A percentile compares a stretch with the other conserved stretches of the same genome.
phyloP scores from a whole-genome alignment of 2,113 vertebrate species.

The Saccopteryx leptura region DNA sequence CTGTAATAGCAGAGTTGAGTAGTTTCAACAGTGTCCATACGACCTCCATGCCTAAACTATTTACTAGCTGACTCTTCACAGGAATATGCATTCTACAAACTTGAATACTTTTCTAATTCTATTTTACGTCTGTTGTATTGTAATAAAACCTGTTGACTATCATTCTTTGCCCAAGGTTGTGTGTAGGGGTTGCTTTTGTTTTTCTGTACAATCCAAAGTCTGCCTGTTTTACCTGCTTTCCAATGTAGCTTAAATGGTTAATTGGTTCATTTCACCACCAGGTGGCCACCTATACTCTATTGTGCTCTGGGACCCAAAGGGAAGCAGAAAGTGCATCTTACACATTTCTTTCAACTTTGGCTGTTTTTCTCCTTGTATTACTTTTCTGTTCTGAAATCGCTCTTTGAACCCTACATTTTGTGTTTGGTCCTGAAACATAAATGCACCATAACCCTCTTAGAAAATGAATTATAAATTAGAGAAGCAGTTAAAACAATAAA shows the following conservation, averaged over 20 bases:
- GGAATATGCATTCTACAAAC: slow-evolving; percentile 4
- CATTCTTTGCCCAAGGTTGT: slow-evolving; percentile 33
- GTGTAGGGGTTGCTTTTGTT: neutral
- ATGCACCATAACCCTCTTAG: slow-evolving; percentile 35
- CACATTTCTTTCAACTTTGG: slow-evolving; percentile 56
- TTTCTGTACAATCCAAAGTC: neutral
- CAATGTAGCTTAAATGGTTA: slow-evolving; percentile 62
- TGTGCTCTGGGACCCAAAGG: slow-evolving; percentile 65
- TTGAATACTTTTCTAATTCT: neutral
- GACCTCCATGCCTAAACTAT: neutral
- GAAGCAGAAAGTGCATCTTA: slow-evolving; percentile 38
- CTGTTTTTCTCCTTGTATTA: neutral
- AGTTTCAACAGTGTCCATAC: neutral
- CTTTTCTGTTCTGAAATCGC: slow-evolving; percentile 22
- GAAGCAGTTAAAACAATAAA: slow-evolving; percentile 76
- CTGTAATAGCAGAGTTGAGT: neutral
- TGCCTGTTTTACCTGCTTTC: slow-evolving; percentile 35
- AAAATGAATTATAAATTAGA: slow-evolving; percentile 64
- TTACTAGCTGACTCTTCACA: neutral
- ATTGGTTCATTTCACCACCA: slow-evolving; percentile 88
- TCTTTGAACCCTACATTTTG: slow-evolving; percentile 7
- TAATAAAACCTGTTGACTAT: neutral
- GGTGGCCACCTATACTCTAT: slow-evolving; percentile 88
- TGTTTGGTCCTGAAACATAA: slow-evolving; percentile 55
- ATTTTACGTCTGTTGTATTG: slow-evolving; percentile 20